Evolutionary conservation across 2,888 invertebrate species (phyloP), one percentile per base, ranked within the genome.

Genomic region (Epinotia brunnichana): DNA sequence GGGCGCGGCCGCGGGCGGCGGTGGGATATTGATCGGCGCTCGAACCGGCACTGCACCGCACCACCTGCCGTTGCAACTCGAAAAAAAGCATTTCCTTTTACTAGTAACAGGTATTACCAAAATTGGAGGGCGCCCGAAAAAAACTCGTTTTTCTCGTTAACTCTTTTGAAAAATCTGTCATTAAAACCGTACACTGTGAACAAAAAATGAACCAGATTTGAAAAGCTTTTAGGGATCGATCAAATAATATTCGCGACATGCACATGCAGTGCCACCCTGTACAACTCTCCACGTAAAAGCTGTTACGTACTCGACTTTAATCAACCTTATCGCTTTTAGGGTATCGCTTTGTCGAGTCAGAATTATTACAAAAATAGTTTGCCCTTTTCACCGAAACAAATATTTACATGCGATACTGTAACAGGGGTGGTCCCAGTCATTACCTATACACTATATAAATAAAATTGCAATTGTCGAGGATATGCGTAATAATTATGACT

Each of bases 1-100:
- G 60, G 70, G 75, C 75, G 75, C 64, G 73, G 69, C 72, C 78
- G 35, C 63, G 78, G 74, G 69, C 77, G 76, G 75, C 78, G 77
- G 78, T 74, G 77, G 79, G 77, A 75, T 91, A 90, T 91, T 86
- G 91, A 90, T 91, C 90, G 83, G 78, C 75, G 77, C 78, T 82
- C 57, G 74, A 13, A 41, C 72, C 72, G 70, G 68, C 73, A 76
- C 76, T 89, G 89, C 90, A 90, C 84, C 85, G 89, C 90, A 90
- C 84, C 85, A 86, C 86, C 88, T 86, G 85, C 83, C 82, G 80
- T 77, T 88, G 88, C 89, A 89, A 82, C 83, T 79, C 78, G 79
- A 81, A 74, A 83, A 85, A 35, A 82, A 75, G 81, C 80, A 78
- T 81, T 76, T 77, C 35, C 35, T 53, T 17, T 44, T 48, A 44